Evolutionary conservation across 2,797 vertebrate species (phyloP), one percentile per base, ranked within the genome.

Genomic region (Enteromius radiatus): DNA sequence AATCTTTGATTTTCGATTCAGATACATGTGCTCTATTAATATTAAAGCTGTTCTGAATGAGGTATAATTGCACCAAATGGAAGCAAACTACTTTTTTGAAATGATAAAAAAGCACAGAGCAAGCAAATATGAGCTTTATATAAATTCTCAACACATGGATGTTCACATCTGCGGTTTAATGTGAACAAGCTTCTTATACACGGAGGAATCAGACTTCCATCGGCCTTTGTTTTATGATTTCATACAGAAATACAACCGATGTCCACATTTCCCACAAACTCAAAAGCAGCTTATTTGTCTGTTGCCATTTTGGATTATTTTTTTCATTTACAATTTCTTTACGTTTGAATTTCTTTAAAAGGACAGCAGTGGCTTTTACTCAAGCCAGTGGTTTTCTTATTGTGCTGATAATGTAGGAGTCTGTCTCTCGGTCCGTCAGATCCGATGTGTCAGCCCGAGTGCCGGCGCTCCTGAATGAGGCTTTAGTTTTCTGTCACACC

Each of bases 401-500:
- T 15, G 52, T 59, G n/a, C 11, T 41, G 52, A 19, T 76, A 26
- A 26, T 10, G 33, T 36, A 17, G 49, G 21, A n/a, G 52, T 14
- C 33, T 73, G 52, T 14, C 33, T 73, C 15, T 73, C 4, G 52
- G 33, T 15, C 14, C 14, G 38, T 56, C 7, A n/a, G 73, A 36
- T 38, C n/a, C 4, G 31, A 41, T 6, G 36, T 68, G 33, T 41
- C 21, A 70, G n/a, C 21, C 14, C 23, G 52, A 19, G 41, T 3
- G 21, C 64, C 43, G 26, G n/a, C 26, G 19, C 33, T 43, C 52
- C 43, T 68, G 33, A 28, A 52, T 15, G 70, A 43, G 43, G 64
- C 68, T 59, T 85, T 82, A 31, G 54, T 52, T 5, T 41, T 43
- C 80, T 56, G 80, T 73, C 82, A 81, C 78, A 64, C 82, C 82